A percentile compares a stretch with the other conserved stretches of the same genome.
Evolutionary conservation across 1,140 invertebrate species (phyloP).

Genomic region (Coelopa frigida): DNA sequence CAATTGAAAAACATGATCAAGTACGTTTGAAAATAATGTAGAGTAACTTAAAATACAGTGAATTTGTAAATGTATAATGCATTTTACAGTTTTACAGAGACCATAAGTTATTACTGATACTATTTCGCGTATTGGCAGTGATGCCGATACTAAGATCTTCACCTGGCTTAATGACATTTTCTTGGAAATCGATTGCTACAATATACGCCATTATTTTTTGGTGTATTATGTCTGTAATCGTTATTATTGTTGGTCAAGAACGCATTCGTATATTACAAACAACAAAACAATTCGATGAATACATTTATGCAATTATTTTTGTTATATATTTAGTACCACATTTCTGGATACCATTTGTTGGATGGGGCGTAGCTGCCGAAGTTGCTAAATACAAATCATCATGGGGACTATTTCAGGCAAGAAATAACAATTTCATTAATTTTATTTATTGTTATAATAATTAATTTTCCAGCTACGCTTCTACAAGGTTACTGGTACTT

Average conservation of each 20-base stretch:
- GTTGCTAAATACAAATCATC: constrained; percentile 57
- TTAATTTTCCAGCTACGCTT: constrained; percentile 43
- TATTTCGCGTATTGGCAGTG: constrained; percentile 53
- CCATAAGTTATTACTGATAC: constrained; percentile 52
- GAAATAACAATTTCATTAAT: background rate
- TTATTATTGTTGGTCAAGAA: constrained; percentile 52
- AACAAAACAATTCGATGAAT: constrained; percentile 54
- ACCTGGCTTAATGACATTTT: constrained; percentile 50
- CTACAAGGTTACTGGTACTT: constrained; percentile 50
- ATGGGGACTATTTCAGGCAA: constrained; percentile 53
- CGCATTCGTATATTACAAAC: constrained; percentile 49
- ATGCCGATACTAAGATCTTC: constrained; percentile 52
- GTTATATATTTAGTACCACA: constrained; percentile 55
- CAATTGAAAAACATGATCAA: too few species aligned
- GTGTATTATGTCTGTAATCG: constrained; percentile 47
- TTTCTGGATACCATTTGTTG: constrained; percentile 46
- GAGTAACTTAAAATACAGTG: too few species aligned
- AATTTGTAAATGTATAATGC: too few species aligned
- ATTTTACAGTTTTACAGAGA: constrained; percentile 53
- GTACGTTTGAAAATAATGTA: too few species aligned
- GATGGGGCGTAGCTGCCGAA: constrained; percentile 55
- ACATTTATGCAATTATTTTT: constrained; percentile 56
- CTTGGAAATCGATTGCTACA: constrained; percentile 51
- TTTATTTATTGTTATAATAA: constrained; percentile 2
- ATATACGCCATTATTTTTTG: constrained; percentile 55